phyloP scores from a whole-genome alignment of 2,113 vertebrate genomes.

The Cisticola juncidis region DNA sequence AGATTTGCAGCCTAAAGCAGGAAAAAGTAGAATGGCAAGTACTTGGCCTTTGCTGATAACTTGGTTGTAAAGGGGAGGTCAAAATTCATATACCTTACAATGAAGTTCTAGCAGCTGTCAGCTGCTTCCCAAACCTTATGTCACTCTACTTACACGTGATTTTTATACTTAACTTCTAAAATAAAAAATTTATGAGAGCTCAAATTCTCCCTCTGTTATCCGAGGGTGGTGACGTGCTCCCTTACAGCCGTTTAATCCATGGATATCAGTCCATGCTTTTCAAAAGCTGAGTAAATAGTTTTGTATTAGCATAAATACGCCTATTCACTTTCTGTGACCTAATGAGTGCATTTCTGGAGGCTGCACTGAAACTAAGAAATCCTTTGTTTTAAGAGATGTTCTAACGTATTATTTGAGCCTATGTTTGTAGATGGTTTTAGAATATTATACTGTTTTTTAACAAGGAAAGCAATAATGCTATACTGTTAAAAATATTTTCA shows the following conservation, averaged over 20 bases:
- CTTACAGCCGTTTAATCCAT: neutral
- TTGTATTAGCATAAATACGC: neutral
- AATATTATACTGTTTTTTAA: neutral
- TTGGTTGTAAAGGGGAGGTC: constrained; percentile 3
- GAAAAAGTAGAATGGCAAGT: neutral
- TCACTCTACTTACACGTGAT: neutral
- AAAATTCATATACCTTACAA: neutral
- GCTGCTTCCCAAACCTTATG: neutral
- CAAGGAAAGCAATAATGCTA: neutral
- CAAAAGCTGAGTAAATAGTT: neutral
- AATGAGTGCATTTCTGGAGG: neutral
- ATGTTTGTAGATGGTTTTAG: neutral
- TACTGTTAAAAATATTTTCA: neutral
- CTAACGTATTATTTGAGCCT: fast-evolving
- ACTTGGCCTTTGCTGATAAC: neutral
- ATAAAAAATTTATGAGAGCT: neutral
- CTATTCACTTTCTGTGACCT: neutral
- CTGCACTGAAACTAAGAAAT: neutral
- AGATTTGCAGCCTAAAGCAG: neutral
- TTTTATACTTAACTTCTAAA: constrained; percentile 7
- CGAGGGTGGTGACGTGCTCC: neutral
- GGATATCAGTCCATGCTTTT: neutral
- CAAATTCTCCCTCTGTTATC: neutral
- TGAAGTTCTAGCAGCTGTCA: neutral
- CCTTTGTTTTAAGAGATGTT: neutral